Conservation (phyloP, 1,140 invertebrate genomes). For the Parasteatoda tepidariorum region DNA sequence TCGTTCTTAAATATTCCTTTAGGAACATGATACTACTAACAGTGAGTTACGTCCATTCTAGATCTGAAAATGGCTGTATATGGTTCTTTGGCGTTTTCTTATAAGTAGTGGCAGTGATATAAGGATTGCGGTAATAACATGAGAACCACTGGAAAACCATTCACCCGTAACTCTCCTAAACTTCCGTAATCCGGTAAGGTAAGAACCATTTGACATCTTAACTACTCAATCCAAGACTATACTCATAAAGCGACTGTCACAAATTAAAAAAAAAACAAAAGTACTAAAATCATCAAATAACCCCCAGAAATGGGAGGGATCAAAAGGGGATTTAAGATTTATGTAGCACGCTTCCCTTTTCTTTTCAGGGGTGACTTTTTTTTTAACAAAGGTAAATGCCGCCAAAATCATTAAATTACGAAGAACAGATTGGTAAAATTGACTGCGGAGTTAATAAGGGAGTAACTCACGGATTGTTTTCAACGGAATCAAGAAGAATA, state of each 20-base stretch:
- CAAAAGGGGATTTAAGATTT: not conserved
- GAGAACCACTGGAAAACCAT: too few relatives aligned
- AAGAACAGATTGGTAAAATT: not conserved
- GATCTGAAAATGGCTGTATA: too few relatives aligned
- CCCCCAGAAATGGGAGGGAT: not conserved
- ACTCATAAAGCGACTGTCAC: not conserved
- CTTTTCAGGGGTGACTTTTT: not conserved
- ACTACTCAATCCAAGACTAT: not conserved
- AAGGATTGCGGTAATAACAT: too few relatives aligned
- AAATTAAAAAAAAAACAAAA: not conserved
- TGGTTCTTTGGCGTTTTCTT: too few relatives aligned
- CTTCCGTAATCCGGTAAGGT: not conserved
- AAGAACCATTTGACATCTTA: not conserved
- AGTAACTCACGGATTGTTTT: not conserved
- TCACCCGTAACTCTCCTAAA: not conserved
- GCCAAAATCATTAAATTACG: not conserved
- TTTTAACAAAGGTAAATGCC: not conserved
- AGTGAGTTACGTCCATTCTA: too few relatives aligned
- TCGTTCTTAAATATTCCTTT: too few relatives aligned
- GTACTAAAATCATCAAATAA: not conserved
- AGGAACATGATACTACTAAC: too few relatives aligned
- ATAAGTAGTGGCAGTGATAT: too few relatives aligned
- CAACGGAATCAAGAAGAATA: not conserved
- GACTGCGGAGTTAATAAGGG: not conserved
- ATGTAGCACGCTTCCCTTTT: not conserved